Percentiles rank a stretch among this genome's conserved stretches.
phyloP scores from a whole-genome alignment of 2,113 vertebrate genomes.

The Tupaia chinensis region DNA sequence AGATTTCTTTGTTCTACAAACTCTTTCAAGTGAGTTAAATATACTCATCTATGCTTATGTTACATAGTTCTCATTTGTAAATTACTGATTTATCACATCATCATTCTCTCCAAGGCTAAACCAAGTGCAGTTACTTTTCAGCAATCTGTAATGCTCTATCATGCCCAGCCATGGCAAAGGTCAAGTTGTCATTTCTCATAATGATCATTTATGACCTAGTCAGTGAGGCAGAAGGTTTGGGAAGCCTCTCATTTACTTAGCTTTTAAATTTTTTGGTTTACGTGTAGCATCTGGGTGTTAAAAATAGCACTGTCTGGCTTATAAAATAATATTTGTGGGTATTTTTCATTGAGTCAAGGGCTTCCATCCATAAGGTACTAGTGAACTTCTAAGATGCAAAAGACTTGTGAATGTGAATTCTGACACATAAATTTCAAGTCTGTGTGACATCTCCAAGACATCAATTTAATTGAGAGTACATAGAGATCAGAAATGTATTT shows the following conservation, averaged over 20 bases:
- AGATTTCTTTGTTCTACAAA: background rate
- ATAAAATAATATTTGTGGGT: constrained; percentile 41
- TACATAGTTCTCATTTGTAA: constrained; percentile 19
- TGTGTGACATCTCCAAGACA: background rate
- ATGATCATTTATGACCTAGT: constrained; percentile 47
- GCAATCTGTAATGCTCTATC: background rate
- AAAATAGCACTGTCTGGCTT: background rate
- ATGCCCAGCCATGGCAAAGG: background rate
- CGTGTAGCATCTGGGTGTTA: background rate
- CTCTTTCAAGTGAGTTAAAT: background rate
- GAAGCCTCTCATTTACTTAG: constrained; percentile 25
- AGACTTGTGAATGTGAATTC: background rate
- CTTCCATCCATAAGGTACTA: background rate
- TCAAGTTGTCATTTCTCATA: constrained; percentile 57
- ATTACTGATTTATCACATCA: background rate
- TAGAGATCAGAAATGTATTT: constrained; percentile 6
- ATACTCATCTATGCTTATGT: background rate
- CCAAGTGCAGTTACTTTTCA: background rate
- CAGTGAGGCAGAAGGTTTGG: background rate
- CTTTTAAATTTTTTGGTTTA: constrained; percentile 58
- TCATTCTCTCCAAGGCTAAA: background rate
- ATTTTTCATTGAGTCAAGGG: background rate
- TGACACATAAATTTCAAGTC: constrained; percentile 3
- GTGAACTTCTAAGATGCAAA: background rate
- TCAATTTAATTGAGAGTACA: background rate